Evolutionary conservation across 1,140 invertebrate species (phyloP), one percentile per base, ranked within the genome.

Genomic region (Brachionus asplanchnoidis): DNA sequence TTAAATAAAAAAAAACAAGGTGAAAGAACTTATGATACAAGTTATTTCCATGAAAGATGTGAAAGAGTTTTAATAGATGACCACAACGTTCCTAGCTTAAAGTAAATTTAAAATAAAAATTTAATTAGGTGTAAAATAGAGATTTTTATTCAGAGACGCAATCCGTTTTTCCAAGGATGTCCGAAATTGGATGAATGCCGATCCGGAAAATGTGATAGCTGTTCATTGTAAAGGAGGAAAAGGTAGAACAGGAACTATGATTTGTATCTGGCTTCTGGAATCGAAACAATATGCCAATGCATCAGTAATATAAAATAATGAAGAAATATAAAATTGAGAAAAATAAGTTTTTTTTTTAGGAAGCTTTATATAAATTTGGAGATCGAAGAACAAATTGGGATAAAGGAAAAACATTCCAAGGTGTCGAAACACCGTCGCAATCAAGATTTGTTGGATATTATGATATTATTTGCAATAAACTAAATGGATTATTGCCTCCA

Each of bases 181-280:
- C 9, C 87, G 89, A 32, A 87, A 89, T 28, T 93, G 91, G 89
- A 88, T 93, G 86, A 87, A 88, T 17, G 86, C 87, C 9, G 89
- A 93, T 87, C 88, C 90, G 4, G 56, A 87, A 17, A 92, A 93
- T 86, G 89, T 93, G 1, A 91, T 93, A 50, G 92, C 92, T 12
- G 91, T 93, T 36, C 92, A 93, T 86, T 93, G 92, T 87, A 93
- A 93, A 88, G 92, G 92, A 23, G 92, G 92, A 3, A 93, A 93
- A 87, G 91, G 91, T 1, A 87, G 92, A 28, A 92, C 92, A 20
- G 91, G 92, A 26, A 92, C 91, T n/a, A 91, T 92, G 89, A 91
- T 92, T 32, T 92, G 91, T 87, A 89, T 90, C 7, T 92, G 91
- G 89, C 87, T 92, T 0, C 88, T 92, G 6, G 91, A 92, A 85